Percentiles rank a stretch among this genome's conserved stretches.
Evolutionary conservation across 1,140 invertebrate species (phyloP).

Genomic region (Palaemon carinicauda): DNA sequence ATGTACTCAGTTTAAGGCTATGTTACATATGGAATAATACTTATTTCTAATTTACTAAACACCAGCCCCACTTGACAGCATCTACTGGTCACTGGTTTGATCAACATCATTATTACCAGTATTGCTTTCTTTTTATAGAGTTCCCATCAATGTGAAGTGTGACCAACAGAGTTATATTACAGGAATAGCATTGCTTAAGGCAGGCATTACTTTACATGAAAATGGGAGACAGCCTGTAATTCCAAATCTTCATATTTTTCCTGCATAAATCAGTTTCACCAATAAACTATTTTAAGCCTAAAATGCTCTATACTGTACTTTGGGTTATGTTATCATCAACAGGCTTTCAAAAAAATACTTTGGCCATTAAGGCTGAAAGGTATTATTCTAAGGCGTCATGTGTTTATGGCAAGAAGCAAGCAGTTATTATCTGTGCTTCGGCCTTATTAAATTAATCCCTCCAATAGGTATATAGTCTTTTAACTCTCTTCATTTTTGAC

Average conservation of each 20-base stretch:
- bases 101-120: background rate
- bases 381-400: background rate
- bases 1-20: conserved; percentile 47
- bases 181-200: too few species aligned
- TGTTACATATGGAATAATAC: conserved; percentile 55
- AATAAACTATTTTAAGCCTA: too few species aligned
- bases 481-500: conserved; percentile 8
- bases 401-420: conserved; percentile 16
- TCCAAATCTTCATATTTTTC: too few species aligned
- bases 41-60: conserved; percentile 35
- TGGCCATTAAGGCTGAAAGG: background rate
- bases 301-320: too few species aligned
- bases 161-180: background rate
- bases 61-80: background rate
- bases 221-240: too few species aligned
- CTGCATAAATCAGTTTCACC: too few species aligned
- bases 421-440: background rate
- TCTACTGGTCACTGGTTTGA: background rate
- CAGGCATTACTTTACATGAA: too few species aligned
- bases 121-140: background rate
- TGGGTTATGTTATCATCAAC: too few species aligned
- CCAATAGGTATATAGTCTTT: background rate
- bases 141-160: background rate
- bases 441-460: conserved; percentile 17
- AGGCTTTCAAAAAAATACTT: too few species aligned